These are phyloP conservation scores for Climacteris rufus DNA, from an alignment of 2,113 vertebrate genomes.

Conservation along the genomic window DNA sequence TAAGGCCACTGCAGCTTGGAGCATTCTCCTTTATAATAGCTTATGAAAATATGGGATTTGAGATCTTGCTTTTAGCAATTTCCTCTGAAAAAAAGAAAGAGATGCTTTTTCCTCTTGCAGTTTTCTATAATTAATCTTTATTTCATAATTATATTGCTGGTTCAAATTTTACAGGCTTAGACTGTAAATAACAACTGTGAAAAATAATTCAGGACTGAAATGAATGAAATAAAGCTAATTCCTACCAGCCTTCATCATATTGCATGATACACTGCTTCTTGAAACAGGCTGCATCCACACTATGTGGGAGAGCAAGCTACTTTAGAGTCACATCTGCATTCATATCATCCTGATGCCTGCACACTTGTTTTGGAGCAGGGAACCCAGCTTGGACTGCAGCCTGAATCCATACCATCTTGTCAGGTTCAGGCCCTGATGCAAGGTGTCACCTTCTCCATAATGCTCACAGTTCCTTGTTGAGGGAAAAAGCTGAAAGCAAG, in stretches of 20 bases:
- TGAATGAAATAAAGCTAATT: slow-evolving; percentile 36
- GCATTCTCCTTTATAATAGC: neutral
- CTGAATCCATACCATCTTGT: neutral
- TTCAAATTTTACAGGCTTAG: slow-evolving; percentile 36
- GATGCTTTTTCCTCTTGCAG: slow-evolving; percentile 4
- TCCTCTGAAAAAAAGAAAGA: neutral
- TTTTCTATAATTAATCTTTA: slow-evolving; percentile 55
- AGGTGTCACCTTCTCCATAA: neutral
- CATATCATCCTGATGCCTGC: neutral
- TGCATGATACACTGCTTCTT: neutral
- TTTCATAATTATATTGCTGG: slow-evolving; percentile 55
- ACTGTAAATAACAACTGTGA: slow-evolving; percentile 51
- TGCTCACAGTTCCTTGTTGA: neutral
- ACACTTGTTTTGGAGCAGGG: neutral
- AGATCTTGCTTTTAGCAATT: slow-evolving; percentile 22
- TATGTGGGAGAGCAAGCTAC: neutral
- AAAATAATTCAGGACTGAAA: slow-evolving; percentile 24
- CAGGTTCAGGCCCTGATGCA: neutral
- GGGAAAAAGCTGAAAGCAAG: neutral
- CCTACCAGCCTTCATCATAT: neutral
- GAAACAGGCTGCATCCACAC: neutral
- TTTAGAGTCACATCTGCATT: neutral
- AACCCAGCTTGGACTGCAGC: neutral
- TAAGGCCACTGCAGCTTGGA: neutral
- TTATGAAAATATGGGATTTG: neutral